phyloP scores from a whole-genome alignment of 2,113 vertebrate species.

The Xiphorhynchus elegans region DNA sequence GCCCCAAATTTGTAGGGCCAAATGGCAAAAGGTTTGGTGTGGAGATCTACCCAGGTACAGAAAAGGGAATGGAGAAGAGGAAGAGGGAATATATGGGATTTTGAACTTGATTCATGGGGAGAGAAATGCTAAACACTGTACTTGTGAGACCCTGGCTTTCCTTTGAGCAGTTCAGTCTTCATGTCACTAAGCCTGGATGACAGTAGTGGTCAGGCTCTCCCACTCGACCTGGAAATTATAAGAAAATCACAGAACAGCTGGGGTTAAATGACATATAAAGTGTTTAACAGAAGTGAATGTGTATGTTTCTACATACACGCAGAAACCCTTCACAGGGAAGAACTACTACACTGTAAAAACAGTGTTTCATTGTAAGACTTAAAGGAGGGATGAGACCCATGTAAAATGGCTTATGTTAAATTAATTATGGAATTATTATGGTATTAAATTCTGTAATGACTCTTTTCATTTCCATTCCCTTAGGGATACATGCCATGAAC shows the following conservation, averaged over 20 bases:
- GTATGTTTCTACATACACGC: neutral
- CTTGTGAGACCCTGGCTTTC: neutral
- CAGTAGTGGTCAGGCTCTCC: neutral
- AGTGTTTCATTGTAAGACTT: neutral
- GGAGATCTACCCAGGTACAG: neutral
- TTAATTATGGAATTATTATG: neutral
- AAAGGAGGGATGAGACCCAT: neutral
- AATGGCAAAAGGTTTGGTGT: neutral
- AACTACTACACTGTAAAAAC: neutral
- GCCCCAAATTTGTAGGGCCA: neutral
- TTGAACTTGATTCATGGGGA: neutral
- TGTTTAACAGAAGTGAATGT: neutral
- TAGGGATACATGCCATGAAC: constrained; percentile 96
- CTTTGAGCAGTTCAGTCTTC: neutral
- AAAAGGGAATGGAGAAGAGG: neutral
- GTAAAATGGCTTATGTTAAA: neutral
- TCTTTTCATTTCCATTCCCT: constrained; percentile 30
- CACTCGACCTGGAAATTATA: neutral
- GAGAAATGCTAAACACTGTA: neutral
- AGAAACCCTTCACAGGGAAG: neutral
- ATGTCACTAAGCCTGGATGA: neutral
- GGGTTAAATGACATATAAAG: neutral
- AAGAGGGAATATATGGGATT: neutral
- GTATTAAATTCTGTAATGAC: constrained; percentile 5
- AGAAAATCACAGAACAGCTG: neutral